Evolutionary conservation across 2,888 invertebrate genomes (phyloP).

Genomic region (Heliconius ethilla): DNA sequence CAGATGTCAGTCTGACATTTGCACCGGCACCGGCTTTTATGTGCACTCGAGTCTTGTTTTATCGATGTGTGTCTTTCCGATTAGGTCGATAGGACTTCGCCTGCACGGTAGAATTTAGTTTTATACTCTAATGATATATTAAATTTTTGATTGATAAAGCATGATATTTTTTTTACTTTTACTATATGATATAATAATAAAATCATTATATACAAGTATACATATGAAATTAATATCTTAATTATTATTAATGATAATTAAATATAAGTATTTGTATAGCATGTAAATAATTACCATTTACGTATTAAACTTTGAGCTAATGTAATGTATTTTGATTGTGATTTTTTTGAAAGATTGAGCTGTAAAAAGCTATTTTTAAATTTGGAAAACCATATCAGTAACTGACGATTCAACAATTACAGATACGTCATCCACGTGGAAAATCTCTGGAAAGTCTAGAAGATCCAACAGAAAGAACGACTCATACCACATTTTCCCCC

Average conservation of each 20-base stretch:
- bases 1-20: slow-evolving; percentile 67
- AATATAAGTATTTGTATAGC: slow-evolving; percentile 35
- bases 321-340: slow-evolving; percentile 32
- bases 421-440: slow-evolving; percentile 91
- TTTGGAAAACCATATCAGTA: not conserved
- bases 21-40: slow-evolving; percentile 75
- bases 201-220: slow-evolving; percentile 27
- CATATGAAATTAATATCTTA: slow-evolving; percentile 29
- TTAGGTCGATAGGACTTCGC: slow-evolving; percentile 46
- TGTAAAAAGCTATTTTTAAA: slow-evolving; percentile 26
- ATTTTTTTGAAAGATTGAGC: slow-evolving; percentile 30
- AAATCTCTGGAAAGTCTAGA: slow-evolving; percentile 93
- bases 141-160: slow-evolving; percentile 29
- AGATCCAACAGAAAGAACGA: slow-evolving; percentile 86
- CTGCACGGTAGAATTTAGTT: slow-evolving; percentile 64
- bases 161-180: slow-evolving; percentile 28
- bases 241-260: slow-evolving; percentile 22
- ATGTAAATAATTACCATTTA: slow-evolving; percentile 28
- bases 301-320: slow-evolving; percentile 24
- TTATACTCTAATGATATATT: slow-evolving; percentile 36
- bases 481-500: slow-evolving; percentile 83
- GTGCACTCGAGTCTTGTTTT: slow-evolving; percentile 63
- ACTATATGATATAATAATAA: slow-evolving; percentile 22
- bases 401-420: slow-evolving; percentile 47
- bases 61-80: slow-evolving; percentile 55